Base-by-base conservation (phyloP, 1,140 invertebrate genomes). In the Drosophila rhopaloa region DNA sequence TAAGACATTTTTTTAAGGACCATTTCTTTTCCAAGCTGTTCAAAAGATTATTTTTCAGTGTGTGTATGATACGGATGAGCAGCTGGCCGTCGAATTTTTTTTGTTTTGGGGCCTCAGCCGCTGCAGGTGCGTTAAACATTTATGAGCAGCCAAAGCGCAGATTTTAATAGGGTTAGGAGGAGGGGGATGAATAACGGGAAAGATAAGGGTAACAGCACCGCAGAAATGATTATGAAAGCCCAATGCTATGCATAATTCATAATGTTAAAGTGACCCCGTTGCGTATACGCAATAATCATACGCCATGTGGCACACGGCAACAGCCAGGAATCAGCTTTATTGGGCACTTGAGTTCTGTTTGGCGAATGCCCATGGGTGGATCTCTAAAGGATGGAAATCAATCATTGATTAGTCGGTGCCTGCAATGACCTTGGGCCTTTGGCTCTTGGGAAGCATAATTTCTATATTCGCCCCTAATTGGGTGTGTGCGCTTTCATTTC, bases 251-350 rank as follows among this genome's bases (percentile, higher is more conserved):
- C 84, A 88, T 88, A 88, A 88, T 88, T 83, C 83, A 88, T 89
- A 53, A 83, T 60, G 80, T 89, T 80, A 76, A 86, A 89, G 84
- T 89, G 84, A 79, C 76, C 83, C 76, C 84, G 40, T 77, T 88
- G 84, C 79, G 83, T 89, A 89, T 88, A 88, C 83, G 84, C 79
- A 88, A 88, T 89, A 86, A 88, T 88, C 82, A 86, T 86, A 76
- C 76, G 82, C 71, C 76, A 50, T 54, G 59, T 19, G 58, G 71
- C 66, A 65, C 70, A 51, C 24, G 24, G 24, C 24, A 24, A 24
- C 24, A 24, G 24, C 24, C 67, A 51, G 38, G 16, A 14, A 10
- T 50, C 29, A 16, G 2, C 37, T 50, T 58, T 70, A 70, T 67
- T 46, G 35, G 62, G 35, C 53, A 50, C 66, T 71, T 71, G 44